phyloP scores from a whole-genome alignment of 64 coral and sea anemone genomes.

The Orbicella faveolata region DNA sequence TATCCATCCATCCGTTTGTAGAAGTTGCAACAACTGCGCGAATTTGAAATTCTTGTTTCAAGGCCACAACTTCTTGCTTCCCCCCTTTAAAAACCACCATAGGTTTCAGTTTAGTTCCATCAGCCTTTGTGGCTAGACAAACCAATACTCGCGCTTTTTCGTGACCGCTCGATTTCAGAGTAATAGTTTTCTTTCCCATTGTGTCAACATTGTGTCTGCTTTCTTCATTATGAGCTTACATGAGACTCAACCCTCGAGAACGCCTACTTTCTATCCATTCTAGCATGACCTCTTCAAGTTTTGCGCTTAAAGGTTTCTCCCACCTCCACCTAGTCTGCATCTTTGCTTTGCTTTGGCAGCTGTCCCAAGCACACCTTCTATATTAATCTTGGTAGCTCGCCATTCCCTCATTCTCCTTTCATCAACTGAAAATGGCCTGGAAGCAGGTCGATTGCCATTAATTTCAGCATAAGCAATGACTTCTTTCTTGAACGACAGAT shows the following conservation, averaged over 20 bases:
- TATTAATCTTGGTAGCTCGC: slow-evolving; percentile 66
- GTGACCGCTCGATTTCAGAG: neutral
- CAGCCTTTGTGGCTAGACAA: slow-evolving; percentile 5
- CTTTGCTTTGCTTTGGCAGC: slow-evolving; percentile 41
- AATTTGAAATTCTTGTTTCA: too few relatives aligned
- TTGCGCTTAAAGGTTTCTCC: slow-evolving; percentile 41
- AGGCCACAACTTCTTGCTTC: too few relatives aligned
- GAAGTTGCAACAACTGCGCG: too few relatives aligned
- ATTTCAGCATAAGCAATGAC: too few relatives aligned
- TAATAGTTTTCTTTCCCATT: too few relatives aligned
- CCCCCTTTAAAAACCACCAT: neutral
- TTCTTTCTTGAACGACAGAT: too few relatives aligned
- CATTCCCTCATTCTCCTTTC: slow-evolving; percentile 61
- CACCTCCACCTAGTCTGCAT: slow-evolving; percentile 37
- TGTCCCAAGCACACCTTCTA: slow-evolving; percentile 41
- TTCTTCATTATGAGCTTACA: slow-evolving; percentile 41
- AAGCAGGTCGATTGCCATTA: slow-evolving; percentile 24
- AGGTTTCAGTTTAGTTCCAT: slow-evolving; percentile 49
- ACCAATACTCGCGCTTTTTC: neutral
- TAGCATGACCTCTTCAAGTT: neutral
- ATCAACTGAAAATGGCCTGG: slow-evolving; percentile 60
- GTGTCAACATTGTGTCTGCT: neutral
- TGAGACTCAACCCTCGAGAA: slow-evolving; percentile 37
- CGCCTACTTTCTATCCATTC: slow-evolving; percentile 35
- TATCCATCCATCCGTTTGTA: too few relatives aligned